Evolutionary conservation across 2,888 invertebrate genomes (phyloP), one percentile per base, ranked within the genome.

Genomic region (Metacarcinus magister): DNA sequence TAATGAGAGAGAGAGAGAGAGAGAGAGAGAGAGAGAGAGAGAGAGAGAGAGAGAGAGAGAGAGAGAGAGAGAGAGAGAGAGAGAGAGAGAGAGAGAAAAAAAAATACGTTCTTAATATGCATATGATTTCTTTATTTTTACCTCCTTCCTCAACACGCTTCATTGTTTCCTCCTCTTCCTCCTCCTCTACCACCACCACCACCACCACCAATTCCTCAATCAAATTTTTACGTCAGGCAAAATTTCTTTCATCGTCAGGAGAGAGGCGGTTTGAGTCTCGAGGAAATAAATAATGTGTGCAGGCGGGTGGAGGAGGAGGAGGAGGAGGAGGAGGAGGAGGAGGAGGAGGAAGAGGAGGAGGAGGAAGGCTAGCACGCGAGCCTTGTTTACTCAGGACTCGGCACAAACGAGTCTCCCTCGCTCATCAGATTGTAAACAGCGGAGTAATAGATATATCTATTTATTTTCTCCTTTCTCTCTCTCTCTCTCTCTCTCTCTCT

Each of bases 371-470:
- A 67, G 67, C 67, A 75, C 67, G 75, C 93, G 43, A 75, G 93
- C 93, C 32, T 75, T 93, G 93, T 93, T 93, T 93, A 93, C 93
- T 23, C 44, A 67, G 60, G 16, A 39, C 93, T 60, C 60, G 4
- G 43, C 93, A 93, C 44, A 93, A 93, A 93, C 93, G 60, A 93
- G 93, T 93, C 60, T 93, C 82, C 60, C 60, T 60, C 60, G 60
- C 39, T 32, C 75, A 93, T 93, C 75, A 93, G 43, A 43, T 93
- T 28, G 93, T 93, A 67, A 93, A 93, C 82, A 82, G 0, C 82
- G 82, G n/a, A 10, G 82, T 82, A 82, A 82, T 82, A 82, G 82
- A 82, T 82, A 82, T 28, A 82, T 28, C 82, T 23, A 32, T 82
- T 82, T 82, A 82, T 82, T 32, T 67, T 19, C 23, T 23, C 23